Conservation (phyloP, 2,888 invertebrate species). For the Metellina segmentata region DNA sequence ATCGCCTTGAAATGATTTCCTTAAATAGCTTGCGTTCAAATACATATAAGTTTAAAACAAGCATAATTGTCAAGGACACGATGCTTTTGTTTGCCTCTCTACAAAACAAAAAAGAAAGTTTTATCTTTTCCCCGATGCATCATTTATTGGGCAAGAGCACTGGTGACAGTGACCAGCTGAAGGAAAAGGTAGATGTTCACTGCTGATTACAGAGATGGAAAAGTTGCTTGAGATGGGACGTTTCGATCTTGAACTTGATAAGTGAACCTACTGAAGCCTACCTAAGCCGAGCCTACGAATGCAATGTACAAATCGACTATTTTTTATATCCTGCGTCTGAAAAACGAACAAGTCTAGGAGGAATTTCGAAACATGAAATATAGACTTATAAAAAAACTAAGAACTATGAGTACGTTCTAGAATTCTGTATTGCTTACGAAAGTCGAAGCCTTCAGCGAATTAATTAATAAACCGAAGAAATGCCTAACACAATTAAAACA, state of each 20-base stretch:
- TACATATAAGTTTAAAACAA: constrained; percentile 8
- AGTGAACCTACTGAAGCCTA: neutral
- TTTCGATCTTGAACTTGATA: neutral
- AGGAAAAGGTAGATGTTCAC: neutral
- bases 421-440: no score
- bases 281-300: neutral
- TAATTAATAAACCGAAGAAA: no score
- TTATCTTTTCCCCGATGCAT: neutral
- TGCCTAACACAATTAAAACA: no score
- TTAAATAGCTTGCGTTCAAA: constrained; percentile 27
- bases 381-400: no score
- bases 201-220: neutral
- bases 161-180: neutral
- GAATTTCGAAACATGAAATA: neutral
- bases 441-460: no score
- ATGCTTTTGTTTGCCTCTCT: constrained; percentile 42
- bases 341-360: neutral
- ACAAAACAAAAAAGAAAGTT: constrained; percentile 15
- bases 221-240: neutral
- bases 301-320: neutral
- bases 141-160: constrained; percentile 1
- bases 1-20: constrained; percentile 46
- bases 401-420: no score
- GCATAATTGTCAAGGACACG: constrained; percentile 37
- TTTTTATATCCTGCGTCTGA: neutral